These are phyloP conservation scores for Bradynema listronoti DNA, from an alignment of 1,140 invertebrate genomes.

Conservation along the genomic window DNA sequence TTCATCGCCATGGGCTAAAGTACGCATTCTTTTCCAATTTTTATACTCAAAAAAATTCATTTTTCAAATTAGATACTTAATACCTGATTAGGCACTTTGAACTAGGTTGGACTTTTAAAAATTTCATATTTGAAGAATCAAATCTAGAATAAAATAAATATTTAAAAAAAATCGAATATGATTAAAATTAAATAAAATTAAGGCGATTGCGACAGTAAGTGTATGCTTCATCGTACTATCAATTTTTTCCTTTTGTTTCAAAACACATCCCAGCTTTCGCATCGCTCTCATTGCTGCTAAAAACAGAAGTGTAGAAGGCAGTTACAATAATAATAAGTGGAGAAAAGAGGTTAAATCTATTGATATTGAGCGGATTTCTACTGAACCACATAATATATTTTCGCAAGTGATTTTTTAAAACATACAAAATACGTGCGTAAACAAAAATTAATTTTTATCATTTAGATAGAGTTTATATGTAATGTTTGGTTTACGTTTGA, in stretches of 20 bases:
- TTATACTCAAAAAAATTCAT: no score
- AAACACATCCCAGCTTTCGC: constrained; percentile 69
- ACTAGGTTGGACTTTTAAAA: no score
- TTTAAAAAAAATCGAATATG: no score
- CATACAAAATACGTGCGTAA: constrained; percentile 3
- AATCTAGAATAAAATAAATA: no score
- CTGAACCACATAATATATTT: constrained; percentile 42
- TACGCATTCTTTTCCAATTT: constrained; percentile 14
- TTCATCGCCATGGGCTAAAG: constrained; percentile 64
- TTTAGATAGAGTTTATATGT: constrained; percentile 71
- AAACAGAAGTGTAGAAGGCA: no score
- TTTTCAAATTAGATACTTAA: neutral
- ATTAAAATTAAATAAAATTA: no score
- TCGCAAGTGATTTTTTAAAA: constrained; percentile 18
- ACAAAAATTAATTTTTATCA: neutral
- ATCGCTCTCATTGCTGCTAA: constrained; percentile 9
- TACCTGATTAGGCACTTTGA: neutral
- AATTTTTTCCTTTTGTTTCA: constrained; percentile 89
- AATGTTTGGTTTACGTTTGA: constrained; percentile 97
- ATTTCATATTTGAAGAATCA: no score
- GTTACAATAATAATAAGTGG: no score
- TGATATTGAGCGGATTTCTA: constrained; percentile 18
- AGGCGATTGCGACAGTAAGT: constrained; percentile 90
- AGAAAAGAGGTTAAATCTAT: constrained; percentile 12
- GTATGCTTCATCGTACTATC: constrained; percentile 97